A percentile compares a stretch with the other conserved stretches of the same genome.
These are phyloP conservation scores for Neuroscelio doddi DNA, from an alignment of 2,888 invertebrate genomes.

Conservation along the genomic window DNA sequence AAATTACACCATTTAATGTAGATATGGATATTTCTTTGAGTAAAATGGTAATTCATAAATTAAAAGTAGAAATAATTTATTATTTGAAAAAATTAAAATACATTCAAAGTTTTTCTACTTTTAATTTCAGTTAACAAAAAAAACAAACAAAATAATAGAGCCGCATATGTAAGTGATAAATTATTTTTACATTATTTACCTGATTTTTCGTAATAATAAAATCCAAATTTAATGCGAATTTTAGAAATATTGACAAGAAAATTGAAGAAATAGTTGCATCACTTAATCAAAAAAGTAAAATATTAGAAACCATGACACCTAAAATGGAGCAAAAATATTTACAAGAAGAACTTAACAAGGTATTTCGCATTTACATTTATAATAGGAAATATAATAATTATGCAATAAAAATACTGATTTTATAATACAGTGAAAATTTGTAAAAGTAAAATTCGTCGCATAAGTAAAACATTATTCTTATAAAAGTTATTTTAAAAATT, in stretches of 20 bases:
- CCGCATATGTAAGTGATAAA: constrained; percentile 46
- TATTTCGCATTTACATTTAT: constrained; percentile 62
- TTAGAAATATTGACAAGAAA: constrained; percentile 53
- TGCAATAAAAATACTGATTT: too few species aligned
- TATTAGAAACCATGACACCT: constrained; percentile 60
- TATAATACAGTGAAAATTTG: too few species aligned
- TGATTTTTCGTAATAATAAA: background rate
- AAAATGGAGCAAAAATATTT: constrained; percentile 75
- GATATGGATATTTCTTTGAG: background rate
- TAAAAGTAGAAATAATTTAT: too few species aligned
- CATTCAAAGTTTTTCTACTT: background rate
- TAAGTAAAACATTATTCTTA: too few species aligned
- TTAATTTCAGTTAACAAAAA: constrained; percentile 15
- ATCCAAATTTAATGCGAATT: constrained; percentile 9
- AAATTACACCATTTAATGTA: too few species aligned
- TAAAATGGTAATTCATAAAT: too few species aligned
- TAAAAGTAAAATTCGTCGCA: too few species aligned
- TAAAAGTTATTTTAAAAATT: too few species aligned
- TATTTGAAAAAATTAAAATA: constrained; percentile 2
- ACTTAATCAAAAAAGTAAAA: constrained; percentile 56
- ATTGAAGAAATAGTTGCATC: constrained; percentile 70
- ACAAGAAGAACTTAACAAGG: constrained; percentile 77
- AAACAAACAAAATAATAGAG: constrained; percentile 25
- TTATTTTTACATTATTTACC: background rate
- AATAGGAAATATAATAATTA: too few species aligned